Conservation (phyloP, 2,113 vertebrate genomes). For the Phainopepla nitens region DNA sequence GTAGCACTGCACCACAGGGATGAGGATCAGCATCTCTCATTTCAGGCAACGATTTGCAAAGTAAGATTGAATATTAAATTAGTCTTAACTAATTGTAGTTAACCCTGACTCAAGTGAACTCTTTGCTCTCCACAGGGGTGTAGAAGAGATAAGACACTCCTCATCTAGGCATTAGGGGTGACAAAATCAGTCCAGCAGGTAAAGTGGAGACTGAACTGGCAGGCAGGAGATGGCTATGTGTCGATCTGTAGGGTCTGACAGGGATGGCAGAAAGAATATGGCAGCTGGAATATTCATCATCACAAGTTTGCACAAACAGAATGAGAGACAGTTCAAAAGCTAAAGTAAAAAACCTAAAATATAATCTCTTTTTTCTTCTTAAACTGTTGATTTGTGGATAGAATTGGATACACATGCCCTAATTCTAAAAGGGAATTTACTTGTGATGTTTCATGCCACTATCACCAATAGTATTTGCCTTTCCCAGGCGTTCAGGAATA, state of each 20-base stretch:
- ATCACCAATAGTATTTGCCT: background rate
- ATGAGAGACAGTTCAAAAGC: background rate
- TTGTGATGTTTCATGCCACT: background rate
- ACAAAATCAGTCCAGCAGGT: background rate
- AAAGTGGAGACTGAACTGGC: background rate
- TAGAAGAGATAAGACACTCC: background rate
- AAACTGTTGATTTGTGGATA: background rate
- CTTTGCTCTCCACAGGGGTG: background rate
- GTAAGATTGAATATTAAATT: background rate
- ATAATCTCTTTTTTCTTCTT: background rate
- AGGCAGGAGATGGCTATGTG: background rate
- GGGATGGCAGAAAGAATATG: background rate
- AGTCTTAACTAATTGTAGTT: background rate
- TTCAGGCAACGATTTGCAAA: background rate
- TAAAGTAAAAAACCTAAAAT: background rate
- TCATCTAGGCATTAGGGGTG: background rate
- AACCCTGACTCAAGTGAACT: background rate
- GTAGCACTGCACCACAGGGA: background rate
- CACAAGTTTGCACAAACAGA: background rate
- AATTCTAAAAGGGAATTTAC: background rate
- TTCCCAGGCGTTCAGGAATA: background rate
- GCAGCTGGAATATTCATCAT: background rate
- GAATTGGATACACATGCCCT: background rate
- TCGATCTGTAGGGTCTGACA: background rate
- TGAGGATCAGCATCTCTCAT: background rate